These are phyloP conservation scores for Shinisaurus crocodilurus DNA, from an alignment of 2,113 vertebrate genomes.

Conservation along the genomic window DNA sequence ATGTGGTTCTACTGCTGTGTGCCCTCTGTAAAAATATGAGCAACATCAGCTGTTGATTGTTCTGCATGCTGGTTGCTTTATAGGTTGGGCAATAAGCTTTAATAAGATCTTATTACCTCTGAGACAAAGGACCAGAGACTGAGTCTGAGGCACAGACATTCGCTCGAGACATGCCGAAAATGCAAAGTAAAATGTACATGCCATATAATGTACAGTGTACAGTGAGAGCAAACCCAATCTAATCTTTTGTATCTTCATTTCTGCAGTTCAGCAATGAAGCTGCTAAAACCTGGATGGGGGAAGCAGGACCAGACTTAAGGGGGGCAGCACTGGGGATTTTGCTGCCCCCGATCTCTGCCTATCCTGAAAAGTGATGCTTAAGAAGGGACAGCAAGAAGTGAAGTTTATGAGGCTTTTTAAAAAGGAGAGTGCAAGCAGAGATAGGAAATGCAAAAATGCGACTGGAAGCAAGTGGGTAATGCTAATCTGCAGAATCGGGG, in stretches of 20 bases:
- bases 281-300: neutral
- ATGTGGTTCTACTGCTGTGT: neutral
- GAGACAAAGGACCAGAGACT: neutral
- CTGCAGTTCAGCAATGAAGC: neutral
- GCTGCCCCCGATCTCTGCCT: neutral
- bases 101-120: neutral
- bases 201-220: neutral
- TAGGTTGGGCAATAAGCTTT: no score
- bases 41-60: neutral
- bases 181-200: neutral
- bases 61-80: neutral
- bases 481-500: constrained; percentile 14
- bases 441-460: neutral
- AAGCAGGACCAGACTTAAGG: neutral
- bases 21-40: neutral
- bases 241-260: neutral
- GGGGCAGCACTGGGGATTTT: neutral
- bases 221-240: neutral
- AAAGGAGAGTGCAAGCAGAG: constrained; percentile 1
- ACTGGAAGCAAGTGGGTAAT: neutral
- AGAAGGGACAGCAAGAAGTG: neutral
- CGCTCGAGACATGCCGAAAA: neutral
- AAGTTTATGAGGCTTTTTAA: neutral
- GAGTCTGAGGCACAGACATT: neutral
- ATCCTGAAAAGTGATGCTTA: constrained; percentile 3